Conservation (phyloP, 2,113 vertebrate genomes). For the Calidris pugnax region DNA sequence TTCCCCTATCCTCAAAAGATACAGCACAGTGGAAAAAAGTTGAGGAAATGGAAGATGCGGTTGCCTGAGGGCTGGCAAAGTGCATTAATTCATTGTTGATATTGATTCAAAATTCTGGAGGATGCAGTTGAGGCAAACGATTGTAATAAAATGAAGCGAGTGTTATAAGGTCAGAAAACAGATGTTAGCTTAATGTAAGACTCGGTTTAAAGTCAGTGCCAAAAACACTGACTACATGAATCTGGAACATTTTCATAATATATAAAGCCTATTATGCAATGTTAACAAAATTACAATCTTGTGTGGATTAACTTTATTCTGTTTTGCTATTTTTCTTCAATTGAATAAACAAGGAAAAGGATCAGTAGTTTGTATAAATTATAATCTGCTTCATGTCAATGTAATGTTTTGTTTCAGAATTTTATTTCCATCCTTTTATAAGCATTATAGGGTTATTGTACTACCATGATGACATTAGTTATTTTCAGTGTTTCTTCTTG, state of each 20-base stretch:
- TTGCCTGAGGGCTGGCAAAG: constrained; percentile 52
- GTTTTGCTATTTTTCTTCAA: not conserved
- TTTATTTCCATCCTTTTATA: not conserved
- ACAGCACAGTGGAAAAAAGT: constrained; percentile 3
- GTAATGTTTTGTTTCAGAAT: not conserved
- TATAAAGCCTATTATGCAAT: not conserved
- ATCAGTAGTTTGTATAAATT: not conserved
- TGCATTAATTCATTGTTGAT: constrained; percentile 57
- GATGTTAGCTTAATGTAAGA: constrained; percentile 50
- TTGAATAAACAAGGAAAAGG: not conserved
- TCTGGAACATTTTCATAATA: not conserved
- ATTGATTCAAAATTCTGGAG: constrained; percentile 40
- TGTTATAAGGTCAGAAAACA: constrained; percentile 53
- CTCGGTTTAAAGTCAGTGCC: constrained; percentile 6
- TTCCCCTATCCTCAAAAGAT: constrained; percentile 31
- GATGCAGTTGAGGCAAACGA: constrained; percentile 44
- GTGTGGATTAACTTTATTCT: not conserved
- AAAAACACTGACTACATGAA: constrained; percentile 2
- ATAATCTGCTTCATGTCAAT: not conserved
- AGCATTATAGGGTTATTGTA: not conserved
- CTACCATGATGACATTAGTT: not conserved
- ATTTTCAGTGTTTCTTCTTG: not conserved
- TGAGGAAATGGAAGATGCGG: constrained; percentile 30
- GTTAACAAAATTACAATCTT: not conserved
- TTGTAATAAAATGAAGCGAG: constrained; percentile 16